phyloP scores from a whole-genome alignment of 2,797 vertebrate species.

The Valencia hispanica region DNA sequence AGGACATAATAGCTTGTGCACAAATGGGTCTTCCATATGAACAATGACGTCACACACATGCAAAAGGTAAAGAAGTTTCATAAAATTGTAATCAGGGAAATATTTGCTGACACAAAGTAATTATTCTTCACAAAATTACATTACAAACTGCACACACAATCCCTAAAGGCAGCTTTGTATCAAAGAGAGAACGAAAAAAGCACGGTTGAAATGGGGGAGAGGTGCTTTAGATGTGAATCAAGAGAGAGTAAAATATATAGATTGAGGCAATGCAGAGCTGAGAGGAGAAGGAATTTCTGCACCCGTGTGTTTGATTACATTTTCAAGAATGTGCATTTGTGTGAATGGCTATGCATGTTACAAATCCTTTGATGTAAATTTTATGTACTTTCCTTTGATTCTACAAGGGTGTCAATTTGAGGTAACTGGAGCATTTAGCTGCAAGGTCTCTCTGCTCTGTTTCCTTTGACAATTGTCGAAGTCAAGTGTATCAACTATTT shows the following conservation, averaged over 20 bases:
- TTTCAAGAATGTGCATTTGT: constrained; percentile 7
- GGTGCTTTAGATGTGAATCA: constrained; percentile 22
- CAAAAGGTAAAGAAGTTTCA: background rate
- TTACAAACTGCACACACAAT: constrained; percentile 19
- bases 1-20: background rate
- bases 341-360: background rate
- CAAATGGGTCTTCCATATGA: background rate
- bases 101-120: constrained; percentile 22
- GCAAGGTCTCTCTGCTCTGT: background rate
- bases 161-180: constrained; percentile 37
- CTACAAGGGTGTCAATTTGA: constrained; percentile 44
- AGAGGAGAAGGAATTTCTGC: constrained; percentile 14
- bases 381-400: constrained; percentile 27
- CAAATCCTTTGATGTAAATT: constrained; percentile 19
- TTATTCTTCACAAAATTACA: constrained; percentile 21
- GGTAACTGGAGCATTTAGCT: constrained; percentile 51
- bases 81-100: no score
- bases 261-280: constrained; percentile 6
- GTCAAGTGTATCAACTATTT: background rate
- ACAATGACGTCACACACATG: no score
- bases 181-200: constrained; percentile 35
- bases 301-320: constrained; percentile 27
- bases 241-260: constrained; percentile 29
- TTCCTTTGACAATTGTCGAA: background rate
- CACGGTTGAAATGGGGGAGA: constrained; percentile 34